Conservation (phyloP, 1,140 invertebrate species). For the Lepidurus couesii region DNA sequence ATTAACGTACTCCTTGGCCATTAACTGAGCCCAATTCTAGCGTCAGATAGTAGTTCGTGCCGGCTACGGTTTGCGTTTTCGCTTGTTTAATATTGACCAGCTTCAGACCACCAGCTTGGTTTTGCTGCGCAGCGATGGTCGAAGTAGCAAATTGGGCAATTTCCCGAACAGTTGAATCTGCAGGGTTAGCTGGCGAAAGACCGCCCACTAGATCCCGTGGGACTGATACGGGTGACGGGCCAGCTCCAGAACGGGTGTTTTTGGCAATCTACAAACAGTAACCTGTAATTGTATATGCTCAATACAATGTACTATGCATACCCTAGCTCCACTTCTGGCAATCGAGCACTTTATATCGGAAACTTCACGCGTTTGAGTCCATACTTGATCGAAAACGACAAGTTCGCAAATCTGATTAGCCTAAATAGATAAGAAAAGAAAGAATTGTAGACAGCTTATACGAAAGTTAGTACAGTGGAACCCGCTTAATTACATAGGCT, state of each 20-base stretch:
- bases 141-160: neutral
- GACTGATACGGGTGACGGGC: neutral
- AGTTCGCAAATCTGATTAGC: neutral
- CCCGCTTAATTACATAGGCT: no score
- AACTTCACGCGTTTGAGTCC: neutral
- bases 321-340: neutral
- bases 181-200: neutral
- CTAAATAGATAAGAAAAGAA: neutral
- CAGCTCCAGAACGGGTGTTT: neutral
- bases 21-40: neutral
- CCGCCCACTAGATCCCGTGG: constrained; percentile 22
- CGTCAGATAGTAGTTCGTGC: neutral
- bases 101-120: neutral
- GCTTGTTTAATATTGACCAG: neutral
- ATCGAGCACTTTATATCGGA: neutral
- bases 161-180: neutral
- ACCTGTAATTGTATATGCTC: no score
- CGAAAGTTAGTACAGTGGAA: no score
- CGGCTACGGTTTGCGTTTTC: neutral
- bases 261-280: neutral
- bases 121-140: neutral
- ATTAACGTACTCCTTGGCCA: neutral
- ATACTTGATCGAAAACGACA: neutral
- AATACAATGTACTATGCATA: neutral
- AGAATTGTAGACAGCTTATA: neutral